phyloP scores from a whole-genome alignment of 1,140 invertebrate genomes.

The Centruroides sculpturatus region DNA sequence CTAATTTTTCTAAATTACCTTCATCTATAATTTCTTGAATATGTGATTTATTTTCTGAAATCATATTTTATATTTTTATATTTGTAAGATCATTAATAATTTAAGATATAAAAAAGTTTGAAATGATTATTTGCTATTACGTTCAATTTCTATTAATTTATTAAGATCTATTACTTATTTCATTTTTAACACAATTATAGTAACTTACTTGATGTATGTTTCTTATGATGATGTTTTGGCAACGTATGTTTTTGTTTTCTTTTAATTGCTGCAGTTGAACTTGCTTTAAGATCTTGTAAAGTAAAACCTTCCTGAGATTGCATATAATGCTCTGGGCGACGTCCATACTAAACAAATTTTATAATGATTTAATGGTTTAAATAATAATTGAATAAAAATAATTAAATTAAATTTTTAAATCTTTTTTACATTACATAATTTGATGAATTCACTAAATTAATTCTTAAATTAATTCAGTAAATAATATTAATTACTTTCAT shows the following conservation, averaged over 20 bases:
- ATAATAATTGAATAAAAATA: no score
- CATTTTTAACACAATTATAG: no score
- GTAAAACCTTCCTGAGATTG: constrained; percentile 14
- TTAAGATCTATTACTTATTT: no score
- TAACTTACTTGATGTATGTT: neutral
- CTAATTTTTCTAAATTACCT: constrained; percentile 29
- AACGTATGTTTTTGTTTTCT: neutral
- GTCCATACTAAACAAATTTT: constrained; percentile 5
- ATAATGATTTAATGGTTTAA: no score
- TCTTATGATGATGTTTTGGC: neutral
- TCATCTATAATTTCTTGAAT: constrained; percentile 19
- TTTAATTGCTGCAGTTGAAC: neutral
- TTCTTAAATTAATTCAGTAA: no score
- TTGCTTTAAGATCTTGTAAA: constrained; percentile 7
- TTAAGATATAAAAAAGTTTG: no score
- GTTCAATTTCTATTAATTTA: no score
- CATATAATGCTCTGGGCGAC: constrained; percentile 11
- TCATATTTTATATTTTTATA: neutral
- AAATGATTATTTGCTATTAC: no score
- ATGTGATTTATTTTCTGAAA: constrained; percentile 2
- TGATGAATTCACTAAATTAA: no score
- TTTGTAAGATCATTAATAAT: neutral
- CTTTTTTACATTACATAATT: no score
- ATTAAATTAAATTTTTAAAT: no score
- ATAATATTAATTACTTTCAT: no score